Evolutionary conservation across 1,140 invertebrate genomes (phyloP), one percentile per base, ranked within the genome.

Genomic region (Polyergus mexicanus): DNA sequence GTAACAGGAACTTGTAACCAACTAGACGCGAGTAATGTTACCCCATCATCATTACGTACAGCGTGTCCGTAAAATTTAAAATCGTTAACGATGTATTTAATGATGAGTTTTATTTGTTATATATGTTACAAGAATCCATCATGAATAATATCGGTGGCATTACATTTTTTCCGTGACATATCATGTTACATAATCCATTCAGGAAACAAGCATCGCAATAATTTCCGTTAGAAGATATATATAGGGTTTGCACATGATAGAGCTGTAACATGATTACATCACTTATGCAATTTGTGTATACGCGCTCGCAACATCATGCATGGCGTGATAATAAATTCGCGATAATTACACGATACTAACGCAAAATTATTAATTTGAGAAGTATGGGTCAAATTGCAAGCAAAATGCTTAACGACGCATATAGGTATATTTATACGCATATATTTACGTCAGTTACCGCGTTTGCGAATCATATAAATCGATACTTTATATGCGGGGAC

Each of bases 391-490:
- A 38, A 54, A 72, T 81, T 54, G 11, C 66, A 60, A 38, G 54
- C 56, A 41, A 58, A 58, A 81, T 72, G 19, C 22, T 56, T 41
- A 25, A 60, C 38, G 51, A 22, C 16, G 25, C 35, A 8, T 58
- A 28, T 54, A 62, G 7, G 7, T 32, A 28, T 44, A 22, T 41
- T 16, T 13, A 25, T 32, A 68, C 44, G 19, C 51, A 28, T 44
- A 22, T 41, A 25, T 13, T 41, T 32, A 68, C 44, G 19, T 54
- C 32, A 22, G n/a, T 72, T 56, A 38, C 44, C 32, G 1, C 25
- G 28, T 38, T 71, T 44, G 68, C 78, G 28, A 62, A 83, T 83
- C 41, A 83, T 74, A 74, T 74, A 74, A 83, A 83, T 83, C 56
- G 54, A 83, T 81, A 47, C 25, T 41, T 44, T 28, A 51, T 62